Conservation (phyloP, 1,140 invertebrate genomes). For the Zaprionus davidi region DNA sequence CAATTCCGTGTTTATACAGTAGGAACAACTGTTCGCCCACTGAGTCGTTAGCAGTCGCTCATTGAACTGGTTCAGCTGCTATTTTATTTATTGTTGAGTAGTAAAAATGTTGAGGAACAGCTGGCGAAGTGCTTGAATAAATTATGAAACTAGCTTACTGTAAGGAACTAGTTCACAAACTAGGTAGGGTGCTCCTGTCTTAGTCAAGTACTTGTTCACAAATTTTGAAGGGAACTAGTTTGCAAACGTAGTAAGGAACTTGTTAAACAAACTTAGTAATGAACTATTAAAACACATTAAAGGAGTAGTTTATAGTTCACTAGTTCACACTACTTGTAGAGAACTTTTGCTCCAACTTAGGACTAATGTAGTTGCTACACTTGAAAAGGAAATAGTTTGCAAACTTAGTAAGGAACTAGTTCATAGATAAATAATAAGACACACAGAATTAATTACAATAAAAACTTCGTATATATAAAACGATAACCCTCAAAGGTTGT, state of each 20-base stretch:
- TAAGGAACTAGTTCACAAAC: not conserved
- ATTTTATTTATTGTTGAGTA: not conserved
- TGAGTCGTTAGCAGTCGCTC: not conserved
- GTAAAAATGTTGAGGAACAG: not conserved
- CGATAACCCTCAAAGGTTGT: no score
- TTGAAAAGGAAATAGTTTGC: no score
- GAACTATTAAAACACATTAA: not conserved
- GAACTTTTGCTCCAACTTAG: no score
- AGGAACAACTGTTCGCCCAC: slow-evolving; percentile 6
- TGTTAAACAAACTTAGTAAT: not conserved
- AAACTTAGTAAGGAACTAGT: no score
- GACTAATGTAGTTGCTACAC: no score
- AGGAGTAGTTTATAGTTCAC: not conserved
- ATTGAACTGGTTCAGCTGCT: slow-evolving; percentile 1
- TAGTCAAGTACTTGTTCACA: no score
- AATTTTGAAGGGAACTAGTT: not conserved
- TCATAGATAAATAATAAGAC: no score
- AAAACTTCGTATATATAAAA: no score
- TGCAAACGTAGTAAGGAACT: not conserved
- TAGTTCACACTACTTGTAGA: not conserved
- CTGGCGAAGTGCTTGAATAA: not conserved
- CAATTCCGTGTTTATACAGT: not conserved
- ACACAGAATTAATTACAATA: no score
- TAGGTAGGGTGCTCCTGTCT: not conserved
- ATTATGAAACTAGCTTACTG: not conserved